Evolutionary conservation across 1,140 invertebrate genomes (phyloP).

Genomic region (Drosophila seguyi): DNA sequence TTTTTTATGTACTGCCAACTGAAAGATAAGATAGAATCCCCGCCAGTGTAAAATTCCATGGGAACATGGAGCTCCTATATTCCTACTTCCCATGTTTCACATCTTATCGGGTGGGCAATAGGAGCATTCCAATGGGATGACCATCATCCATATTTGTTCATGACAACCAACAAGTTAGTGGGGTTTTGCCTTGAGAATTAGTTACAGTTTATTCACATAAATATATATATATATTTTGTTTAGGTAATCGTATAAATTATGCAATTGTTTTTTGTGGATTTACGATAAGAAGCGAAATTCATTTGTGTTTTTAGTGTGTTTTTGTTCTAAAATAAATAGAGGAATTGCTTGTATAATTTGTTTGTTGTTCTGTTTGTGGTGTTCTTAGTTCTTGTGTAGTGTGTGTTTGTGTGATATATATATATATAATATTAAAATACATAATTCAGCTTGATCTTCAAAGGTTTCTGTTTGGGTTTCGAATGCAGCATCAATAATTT

Average conservation of each 20-base stretch:
- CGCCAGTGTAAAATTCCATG: conserved; percentile 15
- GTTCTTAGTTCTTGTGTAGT: conserved; percentile 10
- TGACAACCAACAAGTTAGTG: conserved; percentile 15
- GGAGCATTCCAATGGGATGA: conserved; percentile 28
- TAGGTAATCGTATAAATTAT: conserved; percentile 62
- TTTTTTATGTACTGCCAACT: background rate
- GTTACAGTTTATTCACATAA: conserved; percentile 84
- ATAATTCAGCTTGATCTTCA: conserved; percentile 58
- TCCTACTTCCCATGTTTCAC: background rate
- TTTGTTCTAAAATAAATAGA: conserved; percentile 75
- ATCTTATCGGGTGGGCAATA: conserved; percentile 14
- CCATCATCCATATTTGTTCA: background rate
- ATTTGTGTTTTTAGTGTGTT: conserved; percentile 42
- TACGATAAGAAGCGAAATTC: conserved; percentile 75
- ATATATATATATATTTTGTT: conserved; percentile 73
- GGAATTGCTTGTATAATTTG: conserved; percentile 63
- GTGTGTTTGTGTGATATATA: conserved; percentile 34
- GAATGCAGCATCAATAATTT: conserved; percentile 51
- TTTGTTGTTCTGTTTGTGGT: conserved; percentile 53
- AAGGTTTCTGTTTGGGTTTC: conserved; percentile 28
- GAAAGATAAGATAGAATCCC: conserved; percentile 19
- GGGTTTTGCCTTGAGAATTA: conserved; percentile 79
- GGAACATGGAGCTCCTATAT: background rate
- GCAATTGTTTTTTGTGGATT: conserved; percentile 51
- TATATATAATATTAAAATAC: conserved; percentile 76